Percentiles rank a stretch among this genome's conserved stretches.
These are phyloP conservation scores for Sphinx pinastri DNA, from an alignment of 2,888 invertebrate species.

Conservation along the genomic window DNA sequence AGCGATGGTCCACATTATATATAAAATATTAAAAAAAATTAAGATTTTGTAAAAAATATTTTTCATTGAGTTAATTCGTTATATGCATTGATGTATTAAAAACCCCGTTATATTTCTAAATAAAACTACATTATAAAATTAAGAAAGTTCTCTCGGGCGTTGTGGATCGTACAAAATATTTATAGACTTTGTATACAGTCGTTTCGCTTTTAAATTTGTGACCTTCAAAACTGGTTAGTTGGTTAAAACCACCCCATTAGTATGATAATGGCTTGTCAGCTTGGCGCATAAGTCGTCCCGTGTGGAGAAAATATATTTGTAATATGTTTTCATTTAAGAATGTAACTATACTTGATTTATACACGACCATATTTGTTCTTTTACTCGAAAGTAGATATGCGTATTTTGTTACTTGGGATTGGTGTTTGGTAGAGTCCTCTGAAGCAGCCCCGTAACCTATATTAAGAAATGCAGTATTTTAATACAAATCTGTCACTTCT, in stretches of 20 bases:
- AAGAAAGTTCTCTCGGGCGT: background rate
- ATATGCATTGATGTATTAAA: too few relatives aligned
- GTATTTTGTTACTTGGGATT: too few relatives aligned
- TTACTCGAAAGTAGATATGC: background rate
- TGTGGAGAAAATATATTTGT: constrained; percentile 10
- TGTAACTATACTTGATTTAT: background rate
- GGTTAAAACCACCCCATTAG: constrained; percentile 67
- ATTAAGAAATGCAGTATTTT: too few relatives aligned
- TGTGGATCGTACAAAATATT: constrained; percentile 4
- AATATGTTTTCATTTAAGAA: background rate
- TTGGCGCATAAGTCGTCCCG: constrained; percentile 30
- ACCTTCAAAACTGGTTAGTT: constrained; percentile 53
- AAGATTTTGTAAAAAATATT: too few relatives aligned
- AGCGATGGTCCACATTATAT: too few relatives aligned
- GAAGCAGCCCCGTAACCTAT: too few relatives aligned
- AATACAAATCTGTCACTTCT: background rate
- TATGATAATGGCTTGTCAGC: constrained; percentile 69
- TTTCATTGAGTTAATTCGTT: too few relatives aligned
- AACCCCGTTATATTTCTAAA: background rate
- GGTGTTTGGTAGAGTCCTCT: too few relatives aligned
- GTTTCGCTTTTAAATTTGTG: constrained; percentile 36
- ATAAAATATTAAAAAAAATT: too few relatives aligned
- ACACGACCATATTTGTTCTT: background rate
- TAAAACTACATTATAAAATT: background rate
- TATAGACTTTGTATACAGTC: constrained; percentile 31